These are phyloP conservation scores for Cancer borealis DNA, from an alignment of 2,888 invertebrate genomes.

Conservation along the genomic window DNA sequence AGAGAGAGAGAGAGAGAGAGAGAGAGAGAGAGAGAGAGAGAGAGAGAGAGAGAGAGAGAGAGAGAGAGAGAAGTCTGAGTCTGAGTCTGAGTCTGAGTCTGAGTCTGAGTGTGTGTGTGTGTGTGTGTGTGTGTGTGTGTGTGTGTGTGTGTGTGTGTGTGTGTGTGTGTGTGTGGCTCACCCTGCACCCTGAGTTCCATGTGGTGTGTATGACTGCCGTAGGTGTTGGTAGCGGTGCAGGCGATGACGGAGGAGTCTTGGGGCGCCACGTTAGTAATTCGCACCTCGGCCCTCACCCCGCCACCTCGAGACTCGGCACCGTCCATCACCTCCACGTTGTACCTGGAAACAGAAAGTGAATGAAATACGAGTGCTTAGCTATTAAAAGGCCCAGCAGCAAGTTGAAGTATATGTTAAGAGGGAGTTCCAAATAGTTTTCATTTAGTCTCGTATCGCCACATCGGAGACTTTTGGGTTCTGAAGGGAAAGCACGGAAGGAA, in stretches of 20 bases:
- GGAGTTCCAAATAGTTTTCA: no score
- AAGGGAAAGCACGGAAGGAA: background rate
- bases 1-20: background rate
- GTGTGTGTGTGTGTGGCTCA: slow-evolving; percentile 83
- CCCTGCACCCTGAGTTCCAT: slow-evolving; percentile 75
- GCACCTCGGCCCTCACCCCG: slow-evolving; percentile 66
- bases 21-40: slow-evolving; percentile 40
- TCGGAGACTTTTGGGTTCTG: no score
- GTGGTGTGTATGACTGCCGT: slow-evolving; percentile 74
- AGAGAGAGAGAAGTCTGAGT: no score
- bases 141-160: slow-evolving; percentile 80
- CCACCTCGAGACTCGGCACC: slow-evolving; percentile 2
- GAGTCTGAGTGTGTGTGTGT: background rate
- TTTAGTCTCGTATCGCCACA: no score
- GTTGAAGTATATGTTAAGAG: no score
- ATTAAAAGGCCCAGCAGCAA: background rate
- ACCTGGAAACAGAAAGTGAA: slow-evolving; percentile 5
- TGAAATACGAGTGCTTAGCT: background rate
- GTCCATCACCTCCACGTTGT: slow-evolving; percentile 52
- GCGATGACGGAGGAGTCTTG: slow-evolving; percentile 74
- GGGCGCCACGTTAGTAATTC: slow-evolving; percentile 66
- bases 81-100: no score
- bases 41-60: background rate
- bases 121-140: background rate
- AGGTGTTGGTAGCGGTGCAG: slow-evolving; percentile 80